phyloP scores from a whole-genome alignment of 1,140 invertebrate genomes.

The Drosophila jambulina region DNA sequence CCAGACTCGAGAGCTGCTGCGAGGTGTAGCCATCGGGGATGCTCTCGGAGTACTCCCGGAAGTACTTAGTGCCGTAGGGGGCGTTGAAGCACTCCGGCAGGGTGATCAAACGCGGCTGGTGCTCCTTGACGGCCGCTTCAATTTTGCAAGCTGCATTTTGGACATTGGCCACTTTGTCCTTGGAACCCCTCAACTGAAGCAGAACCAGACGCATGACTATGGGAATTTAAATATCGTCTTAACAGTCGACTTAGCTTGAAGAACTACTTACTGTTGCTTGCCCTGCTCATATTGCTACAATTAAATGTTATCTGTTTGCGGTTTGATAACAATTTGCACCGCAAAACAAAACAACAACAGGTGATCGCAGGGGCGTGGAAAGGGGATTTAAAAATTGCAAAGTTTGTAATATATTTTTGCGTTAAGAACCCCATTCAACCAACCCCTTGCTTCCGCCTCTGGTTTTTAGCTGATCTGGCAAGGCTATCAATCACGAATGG shows the following conservation, averaged over 20 bases:
- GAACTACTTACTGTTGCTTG: slow-evolving; percentile 54
- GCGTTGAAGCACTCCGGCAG: slow-evolving; percentile 98
- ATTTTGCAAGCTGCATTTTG: slow-evolving; percentile 90
- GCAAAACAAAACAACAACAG: slow-evolving; percentile 27
- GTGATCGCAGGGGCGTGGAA: slow-evolving; percentile 8
- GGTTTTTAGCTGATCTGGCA: slow-evolving; percentile 7
- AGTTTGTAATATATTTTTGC: not conserved
- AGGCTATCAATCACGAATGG: not conserved
- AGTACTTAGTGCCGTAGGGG: slow-evolving; percentile 93
- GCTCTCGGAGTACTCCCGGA: slow-evolving; percentile 92
- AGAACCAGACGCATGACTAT: slow-evolving; percentile 88
- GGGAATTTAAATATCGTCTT: not conserved
- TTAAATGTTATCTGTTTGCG: slow-evolving; percentile 39
- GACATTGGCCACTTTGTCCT: slow-evolving; percentile 92
- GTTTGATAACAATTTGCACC: slow-evolving; percentile 45
- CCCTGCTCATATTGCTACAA: slow-evolving; percentile 35
- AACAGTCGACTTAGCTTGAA: not conserved
- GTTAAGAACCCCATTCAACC: not conserved
- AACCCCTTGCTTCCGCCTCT: not conserved
- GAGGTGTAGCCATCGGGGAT: slow-evolving; percentile 92
- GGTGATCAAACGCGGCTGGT: slow-evolving; percentile 91
- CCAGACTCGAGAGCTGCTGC: slow-evolving; percentile 89
- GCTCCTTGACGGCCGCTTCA: slow-evolving; percentile 89
- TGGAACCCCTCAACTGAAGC: slow-evolving; percentile 91
- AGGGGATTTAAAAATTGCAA: not conserved